These are phyloP conservation scores for Calycopis cecrops DNA, from an alignment of 1,140 invertebrate species.

Conservation along the genomic window DNA sequence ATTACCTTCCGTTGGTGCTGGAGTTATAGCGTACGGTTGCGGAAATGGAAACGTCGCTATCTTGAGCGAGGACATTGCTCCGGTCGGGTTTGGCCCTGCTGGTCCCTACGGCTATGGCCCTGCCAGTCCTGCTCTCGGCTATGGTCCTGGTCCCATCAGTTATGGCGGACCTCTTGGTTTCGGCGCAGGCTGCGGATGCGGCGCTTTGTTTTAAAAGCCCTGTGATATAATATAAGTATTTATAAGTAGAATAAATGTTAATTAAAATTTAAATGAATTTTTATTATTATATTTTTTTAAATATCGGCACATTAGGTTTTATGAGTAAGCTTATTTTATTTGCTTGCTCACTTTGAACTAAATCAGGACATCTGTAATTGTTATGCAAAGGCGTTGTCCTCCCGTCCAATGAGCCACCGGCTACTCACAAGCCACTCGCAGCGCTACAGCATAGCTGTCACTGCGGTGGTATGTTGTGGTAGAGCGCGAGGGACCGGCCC, in stretches of 20 bases:
- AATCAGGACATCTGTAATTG: too few relatives aligned
- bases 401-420: too few relatives aligned
- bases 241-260: background rate
- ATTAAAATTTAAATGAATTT: background rate
- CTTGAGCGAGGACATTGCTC: slow-evolving; percentile 21
- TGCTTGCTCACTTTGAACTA: too few relatives aligned
- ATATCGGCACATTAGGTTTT: background rate
- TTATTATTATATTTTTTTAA: background rate
- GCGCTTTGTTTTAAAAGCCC: background rate
- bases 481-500: too few relatives aligned
- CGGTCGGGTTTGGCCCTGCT: background rate
- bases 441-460: too few relatives aligned
- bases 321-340: too few relatives aligned
- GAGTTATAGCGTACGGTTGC: slow-evolving; percentile 39
- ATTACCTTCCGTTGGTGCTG: slow-evolving; percentile 36
- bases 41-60: slow-evolving; percentile 34
- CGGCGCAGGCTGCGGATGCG: slow-evolving; percentile 5
- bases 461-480: too few relatives aligned
- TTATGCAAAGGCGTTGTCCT: too few relatives aligned
- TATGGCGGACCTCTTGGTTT: slow-evolving; percentile 6
- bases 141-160: background rate
- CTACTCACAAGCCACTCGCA: too few relatives aligned
- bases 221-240: background rate
- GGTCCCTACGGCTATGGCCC: background rate
- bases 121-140: slow-evolving; percentile 3